These are phyloP conservation scores for Malacosoma neustria DNA, from an alignment of 2,888 invertebrate genomes.

Conservation along the genomic window DNA sequence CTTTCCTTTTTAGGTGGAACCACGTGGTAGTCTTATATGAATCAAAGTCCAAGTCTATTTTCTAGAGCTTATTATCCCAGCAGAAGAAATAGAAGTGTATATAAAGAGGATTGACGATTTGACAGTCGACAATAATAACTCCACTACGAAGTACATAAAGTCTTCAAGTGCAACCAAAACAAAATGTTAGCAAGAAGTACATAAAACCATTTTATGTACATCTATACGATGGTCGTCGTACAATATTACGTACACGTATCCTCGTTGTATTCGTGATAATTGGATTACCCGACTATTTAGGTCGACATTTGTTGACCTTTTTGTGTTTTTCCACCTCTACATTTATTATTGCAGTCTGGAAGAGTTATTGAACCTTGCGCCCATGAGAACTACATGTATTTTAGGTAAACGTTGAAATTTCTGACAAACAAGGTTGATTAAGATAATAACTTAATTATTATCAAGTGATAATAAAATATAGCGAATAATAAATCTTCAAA, in stretches of 20 bases:
- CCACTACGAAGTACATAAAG: no score
- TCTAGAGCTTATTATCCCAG: no score
- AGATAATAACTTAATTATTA: not conserved
- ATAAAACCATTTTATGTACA: no score
- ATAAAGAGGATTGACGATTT: no score
- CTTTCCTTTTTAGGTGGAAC: no score
- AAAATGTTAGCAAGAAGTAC: no score
- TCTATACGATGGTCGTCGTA: not conserved
- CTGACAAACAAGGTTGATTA: not conserved
- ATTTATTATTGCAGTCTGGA: slow-evolving; percentile 29
- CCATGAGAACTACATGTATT: not conserved
- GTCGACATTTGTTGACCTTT: slow-evolving; percentile 48
- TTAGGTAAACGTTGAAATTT: not conserved
- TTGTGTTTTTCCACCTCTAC: slow-evolving; percentile 39
- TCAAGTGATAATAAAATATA: not conserved
- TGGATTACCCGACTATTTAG: slow-evolving; percentile 53
- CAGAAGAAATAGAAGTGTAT: no score
- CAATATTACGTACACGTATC: slow-evolving; percentile 14
- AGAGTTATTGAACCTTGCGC: slow-evolving; percentile 18
- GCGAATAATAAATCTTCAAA: not conserved
- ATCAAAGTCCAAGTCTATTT: no score
- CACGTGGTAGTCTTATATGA: no score
- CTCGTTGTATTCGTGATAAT: slow-evolving; percentile 40
- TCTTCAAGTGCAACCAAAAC: no score
- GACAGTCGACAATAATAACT: no score